phyloP scores from a whole-genome alignment of 2,113 vertebrate genomes.

The Gracilinanus agilis region DNA sequence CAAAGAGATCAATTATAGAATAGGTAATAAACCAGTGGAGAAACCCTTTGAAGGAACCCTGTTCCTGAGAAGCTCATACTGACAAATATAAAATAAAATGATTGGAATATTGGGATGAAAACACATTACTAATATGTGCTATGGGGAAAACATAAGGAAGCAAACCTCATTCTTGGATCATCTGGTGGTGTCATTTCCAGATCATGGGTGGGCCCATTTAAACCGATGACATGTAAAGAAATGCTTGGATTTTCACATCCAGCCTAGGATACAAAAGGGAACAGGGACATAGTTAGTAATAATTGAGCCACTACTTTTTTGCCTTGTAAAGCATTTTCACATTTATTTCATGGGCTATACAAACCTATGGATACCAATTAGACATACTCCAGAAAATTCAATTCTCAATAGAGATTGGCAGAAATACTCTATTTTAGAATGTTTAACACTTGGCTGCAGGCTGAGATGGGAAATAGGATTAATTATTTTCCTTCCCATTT shows the following conservation, averaged over 20 bases:
- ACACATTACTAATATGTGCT: accelerated
- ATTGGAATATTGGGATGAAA: accelerated
- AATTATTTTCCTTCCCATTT: background rate
- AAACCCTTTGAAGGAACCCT: background rate
- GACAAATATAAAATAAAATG: background rate
- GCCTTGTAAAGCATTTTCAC: background rate
- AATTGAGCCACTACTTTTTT: accelerated
- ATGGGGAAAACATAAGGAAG: accelerated
- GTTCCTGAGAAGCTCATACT: background rate
- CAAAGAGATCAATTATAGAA: background rate
- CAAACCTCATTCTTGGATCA: constrained; percentile 94
- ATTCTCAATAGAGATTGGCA: background rate
- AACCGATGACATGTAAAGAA: constrained; percentile 94
- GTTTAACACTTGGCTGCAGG: background rate
- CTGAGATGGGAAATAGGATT: background rate
- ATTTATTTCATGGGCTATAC: accelerated
- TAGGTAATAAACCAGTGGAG: background rate
- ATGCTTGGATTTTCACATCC: constrained; percentile 96
- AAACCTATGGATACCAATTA: background rate
- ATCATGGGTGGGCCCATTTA: constrained; percentile 95
- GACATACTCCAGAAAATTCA: background rate
- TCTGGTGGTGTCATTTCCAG: constrained; percentile 96
- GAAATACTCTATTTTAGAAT: background rate
- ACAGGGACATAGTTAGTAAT: accelerated
- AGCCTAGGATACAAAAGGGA: constrained; percentile 84